phyloP scores from a whole-genome alignment of 2,888 invertebrate species.

The Drosophila borealis region DNA sequence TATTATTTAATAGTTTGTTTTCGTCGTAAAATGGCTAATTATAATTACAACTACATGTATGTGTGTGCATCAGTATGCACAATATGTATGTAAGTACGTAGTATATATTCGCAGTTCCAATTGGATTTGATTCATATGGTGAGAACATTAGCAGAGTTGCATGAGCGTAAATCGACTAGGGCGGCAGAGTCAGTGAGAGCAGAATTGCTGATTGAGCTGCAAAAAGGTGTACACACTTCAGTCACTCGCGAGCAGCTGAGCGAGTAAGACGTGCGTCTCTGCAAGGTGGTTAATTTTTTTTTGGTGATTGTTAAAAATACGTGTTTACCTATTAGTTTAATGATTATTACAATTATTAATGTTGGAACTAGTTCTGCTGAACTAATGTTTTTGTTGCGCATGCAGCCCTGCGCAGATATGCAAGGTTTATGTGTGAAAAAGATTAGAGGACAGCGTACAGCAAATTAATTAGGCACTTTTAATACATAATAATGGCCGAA shows the following conservation, averaged over 20 bases:
- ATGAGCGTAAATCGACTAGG: conserved; percentile 42
- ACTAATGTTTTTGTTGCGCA: conserved; percentile 13
- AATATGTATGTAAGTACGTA: conserved; percentile 26
- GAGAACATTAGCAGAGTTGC: conserved; percentile 43
- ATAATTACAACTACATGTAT: conserved; percentile 58
- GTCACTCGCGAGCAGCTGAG: too few relatives aligned
- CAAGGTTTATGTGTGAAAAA: conserved; percentile 67
- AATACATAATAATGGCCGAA: conserved; percentile 83
- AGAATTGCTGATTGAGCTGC: not conserved
- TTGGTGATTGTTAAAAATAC: too few relatives aligned
- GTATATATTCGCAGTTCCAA: conserved; percentile 46
- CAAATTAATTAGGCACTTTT: conserved; percentile 66
- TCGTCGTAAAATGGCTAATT: conserved; percentile 75
- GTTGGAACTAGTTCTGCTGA: conserved; percentile 39
- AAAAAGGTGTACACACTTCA: not conserved
- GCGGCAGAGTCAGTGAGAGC: conserved; percentile 1
- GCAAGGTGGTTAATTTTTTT: not conserved
- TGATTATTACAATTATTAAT: not conserved
- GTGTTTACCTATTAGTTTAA: too few relatives aligned
- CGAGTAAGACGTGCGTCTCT: not conserved
- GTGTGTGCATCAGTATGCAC: conserved; percentile 21
- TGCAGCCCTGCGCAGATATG: conserved; percentile 65
- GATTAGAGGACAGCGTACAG: conserved; percentile 43
- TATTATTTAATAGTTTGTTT: conserved; percentile 74
- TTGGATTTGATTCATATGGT: conserved; percentile 44